A percentile compares a stretch with the other conserved stretches of the same genome.
Evolutionary conservation across 2,797 vertebrate species (phyloP).

Genomic region (Thamnophis elegans): DNA sequence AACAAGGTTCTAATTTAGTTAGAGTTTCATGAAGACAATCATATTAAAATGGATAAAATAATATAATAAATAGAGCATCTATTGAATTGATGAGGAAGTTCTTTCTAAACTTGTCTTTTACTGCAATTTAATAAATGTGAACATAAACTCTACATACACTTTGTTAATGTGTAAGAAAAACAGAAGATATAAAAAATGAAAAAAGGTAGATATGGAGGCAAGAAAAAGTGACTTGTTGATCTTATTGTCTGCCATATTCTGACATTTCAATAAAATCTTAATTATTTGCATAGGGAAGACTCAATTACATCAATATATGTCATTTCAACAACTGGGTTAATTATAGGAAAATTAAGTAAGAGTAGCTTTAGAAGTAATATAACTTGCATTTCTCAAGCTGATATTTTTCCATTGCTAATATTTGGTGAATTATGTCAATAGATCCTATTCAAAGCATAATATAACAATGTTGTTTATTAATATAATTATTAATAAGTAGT

Average conservation of each 20-base stretch:
- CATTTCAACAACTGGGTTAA: conserved; percentile 79
- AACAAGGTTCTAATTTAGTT: conserved; percentile 48
- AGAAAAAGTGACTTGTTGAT: conserved; percentile 80
- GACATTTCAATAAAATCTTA: conserved; percentile 79
- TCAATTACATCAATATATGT: conserved; percentile 79
- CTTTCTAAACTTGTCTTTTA: conserved; percentile 41
- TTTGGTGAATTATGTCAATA: conserved; percentile 50
- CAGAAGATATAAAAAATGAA: conserved; percentile 67
- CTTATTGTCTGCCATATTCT: conserved; percentile 81
- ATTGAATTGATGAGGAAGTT: conserved; percentile 34
- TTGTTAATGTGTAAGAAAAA: conserved; percentile 65
- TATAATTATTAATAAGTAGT: too few species aligned
- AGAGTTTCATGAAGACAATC: conserved; percentile 32
- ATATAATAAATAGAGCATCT: conserved; percentile 1
- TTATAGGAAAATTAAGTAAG: conserved; percentile 70
- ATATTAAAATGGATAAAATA: conserved; percentile 32
- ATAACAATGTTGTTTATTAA: neutral
- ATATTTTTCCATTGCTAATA: conserved; percentile 65
- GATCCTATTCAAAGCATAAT: conserved; percentile 28
- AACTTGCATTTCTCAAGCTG: conserved; percentile 63
- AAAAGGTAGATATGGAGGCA: conserved; percentile 78
- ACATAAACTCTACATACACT: conserved; percentile 56
- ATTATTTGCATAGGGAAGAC: conserved; percentile 81
- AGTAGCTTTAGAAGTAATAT: conserved; percentile 73
- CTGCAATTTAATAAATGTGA: conserved; percentile 57